These are phyloP conservation scores for Ips typographus DNA, from an alignment of 1,140 invertebrate genomes.

Conservation along the genomic window DNA sequence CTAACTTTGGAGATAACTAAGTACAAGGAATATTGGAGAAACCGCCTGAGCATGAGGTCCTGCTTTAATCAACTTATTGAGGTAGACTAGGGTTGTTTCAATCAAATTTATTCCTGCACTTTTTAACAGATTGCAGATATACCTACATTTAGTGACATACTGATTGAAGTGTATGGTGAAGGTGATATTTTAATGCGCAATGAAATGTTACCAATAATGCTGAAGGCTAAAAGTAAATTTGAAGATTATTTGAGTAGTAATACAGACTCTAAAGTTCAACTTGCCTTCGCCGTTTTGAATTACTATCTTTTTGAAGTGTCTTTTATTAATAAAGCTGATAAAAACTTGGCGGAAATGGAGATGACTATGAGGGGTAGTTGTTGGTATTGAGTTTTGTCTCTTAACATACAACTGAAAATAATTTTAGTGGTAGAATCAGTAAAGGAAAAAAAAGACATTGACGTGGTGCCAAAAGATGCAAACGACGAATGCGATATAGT, in stretches of 20 bases:
- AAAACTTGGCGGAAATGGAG: conserved; percentile 25
- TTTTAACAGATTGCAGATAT: conserved; percentile 9
- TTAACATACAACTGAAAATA: not conserved
- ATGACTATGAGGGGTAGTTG: conserved; percentile 7
- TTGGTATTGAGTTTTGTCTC: not conserved
- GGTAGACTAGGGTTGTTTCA: conserved; percentile 3
- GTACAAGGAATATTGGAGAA: too few relatives aligned
- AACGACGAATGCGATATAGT: conserved; percentile 38
- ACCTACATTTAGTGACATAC: not conserved
- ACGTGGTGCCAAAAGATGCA: conserved; percentile 29
- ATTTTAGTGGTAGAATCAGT: conserved; percentile 16
- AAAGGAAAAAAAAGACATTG: conserved; percentile 9
- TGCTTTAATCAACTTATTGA: conserved; percentile 15
- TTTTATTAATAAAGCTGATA: conserved; percentile 5
- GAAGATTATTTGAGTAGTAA: too few relatives aligned
- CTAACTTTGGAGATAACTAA: not conserved
- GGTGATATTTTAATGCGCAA: not conserved
- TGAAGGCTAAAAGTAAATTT: not conserved
- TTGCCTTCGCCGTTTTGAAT: conserved; percentile 12
- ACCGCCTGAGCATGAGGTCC: too few relatives aligned
- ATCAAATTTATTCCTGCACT: not conserved
- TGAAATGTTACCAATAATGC: conserved; percentile 6
- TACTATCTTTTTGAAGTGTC: conserved; percentile 6
- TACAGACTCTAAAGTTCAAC: too few relatives aligned
- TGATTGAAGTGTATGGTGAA: not conserved